Conservation (phyloP, 2,888 invertebrate species). For the Antitype chi region DNA sequence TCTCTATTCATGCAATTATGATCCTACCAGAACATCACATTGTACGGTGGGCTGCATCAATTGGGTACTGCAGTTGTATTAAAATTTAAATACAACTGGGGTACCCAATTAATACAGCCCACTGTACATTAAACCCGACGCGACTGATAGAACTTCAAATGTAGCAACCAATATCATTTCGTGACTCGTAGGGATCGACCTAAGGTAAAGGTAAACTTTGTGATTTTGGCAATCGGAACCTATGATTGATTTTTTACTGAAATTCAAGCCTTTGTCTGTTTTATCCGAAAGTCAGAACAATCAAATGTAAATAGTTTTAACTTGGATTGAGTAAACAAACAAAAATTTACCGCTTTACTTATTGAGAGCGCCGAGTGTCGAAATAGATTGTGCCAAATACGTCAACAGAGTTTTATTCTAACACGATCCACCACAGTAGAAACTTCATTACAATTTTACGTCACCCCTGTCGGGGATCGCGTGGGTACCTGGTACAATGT, state of each 20-base stretch:
- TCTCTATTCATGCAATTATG: not conserved
- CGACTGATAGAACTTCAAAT: not conserved
- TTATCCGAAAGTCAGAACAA: not conserved
- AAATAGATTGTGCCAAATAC: conserved; percentile 39
- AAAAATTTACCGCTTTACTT: conserved; percentile 27
- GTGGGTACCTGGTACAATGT: not conserved
- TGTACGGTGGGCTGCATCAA: too few relatives aligned
- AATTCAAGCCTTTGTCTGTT: not conserved
- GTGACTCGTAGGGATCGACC: not conserved
- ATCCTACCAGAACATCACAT: not conserved
- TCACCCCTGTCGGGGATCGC: conserved; percentile 23
- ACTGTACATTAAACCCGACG: not conserved
- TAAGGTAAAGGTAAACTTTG: not conserved
- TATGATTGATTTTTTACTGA: not conserved
- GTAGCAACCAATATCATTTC: not conserved
- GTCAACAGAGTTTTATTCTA: conserved; percentile 34
- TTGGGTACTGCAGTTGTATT: too few relatives aligned
- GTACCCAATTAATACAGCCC: too few relatives aligned
- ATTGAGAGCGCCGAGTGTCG: conserved; percentile 3
- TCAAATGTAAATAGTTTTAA: conserved; percentile 3
- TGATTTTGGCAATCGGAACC: not conserved
- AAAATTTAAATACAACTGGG: too few relatives aligned
- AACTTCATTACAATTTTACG: conserved; percentile 42
- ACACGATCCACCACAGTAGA: conserved; percentile 18
- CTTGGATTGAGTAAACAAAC: conserved; percentile 4